Evolutionary conservation across 2,888 invertebrate species (phyloP), one percentile per base, ranked within the genome.

Genomic region (Hyalella azteca): DNA sequence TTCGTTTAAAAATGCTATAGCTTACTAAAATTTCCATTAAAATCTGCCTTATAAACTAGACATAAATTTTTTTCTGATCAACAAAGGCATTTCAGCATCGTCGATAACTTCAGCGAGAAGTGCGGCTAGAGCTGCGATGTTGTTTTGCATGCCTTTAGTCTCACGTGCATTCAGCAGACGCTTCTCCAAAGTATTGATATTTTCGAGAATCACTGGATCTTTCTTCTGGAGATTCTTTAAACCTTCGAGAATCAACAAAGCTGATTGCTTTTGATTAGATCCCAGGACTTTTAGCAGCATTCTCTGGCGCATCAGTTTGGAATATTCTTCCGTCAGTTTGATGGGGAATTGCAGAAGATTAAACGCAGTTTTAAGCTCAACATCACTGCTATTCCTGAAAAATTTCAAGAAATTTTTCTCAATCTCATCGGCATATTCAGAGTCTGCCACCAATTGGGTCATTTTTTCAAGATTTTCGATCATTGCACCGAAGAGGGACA

Each of bases 301-400:
- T 54, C 29, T 54, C 54, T 54, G 26, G 5, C 54, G 54, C 54
- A 54, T 54, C 26, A 54, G 54, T 26, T 54, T 54, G 66, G 36
- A 66, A 66, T 66, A 66, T 66, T 66, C 66, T 66, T 66, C 66
- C 7, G 66, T 39, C 19, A 66, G n/a, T 39, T 66, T 66, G 39
- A 66, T 66, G 36, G 66, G 66, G 19, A 36, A 66, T 29, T 54
- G 54, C 54, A 54, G 22, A 29, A 54, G 54, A 29, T 54, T 54
- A 29, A 54, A 54, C 26, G 54, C 54, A 26, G 54, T 54, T 26
- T 54, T 54, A 22, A 54, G 54, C 29, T 54, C 54, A 54, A 54
- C 54, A 29, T 54, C 54, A 29, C 29, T 22, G 3, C 54, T 29
- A 2, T 22, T 29, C 29, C 29, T 13, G 54, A 54, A 54, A 29